Evolutionary conservation across 2,888 invertebrate species (phyloP), one percentile per base, ranked within the genome.

Genomic region (Augochlorella aurata): DNA sequence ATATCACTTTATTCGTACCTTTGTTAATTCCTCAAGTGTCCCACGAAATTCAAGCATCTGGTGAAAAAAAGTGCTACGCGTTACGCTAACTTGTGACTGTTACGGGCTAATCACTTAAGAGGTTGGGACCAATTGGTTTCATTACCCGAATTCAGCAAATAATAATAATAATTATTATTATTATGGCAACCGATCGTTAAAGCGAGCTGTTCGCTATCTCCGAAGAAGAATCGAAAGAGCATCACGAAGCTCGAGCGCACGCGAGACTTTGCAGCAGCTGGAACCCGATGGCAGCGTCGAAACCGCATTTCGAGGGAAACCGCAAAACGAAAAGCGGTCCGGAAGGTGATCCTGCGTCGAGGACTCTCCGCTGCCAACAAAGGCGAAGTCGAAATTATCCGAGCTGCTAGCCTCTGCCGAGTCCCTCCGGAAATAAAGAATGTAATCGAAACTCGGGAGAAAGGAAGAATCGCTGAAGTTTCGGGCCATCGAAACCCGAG

Each of bases 261-360:
- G 24, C 63, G 14, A 52, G 54, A 69, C 44, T 49, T 38, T 16
- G 58, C 45, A 68, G 72, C 80, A 80, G 77, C 77, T 80, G 78
- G 80, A 47, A 80, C 72, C 16, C 77, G 67, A n/a, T 38, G 29
- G 63, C 45, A 38, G 29, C 61, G 45, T 61, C 29, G 24, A 49
- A 72, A 74, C 74, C 66, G 29, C 74, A 50, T 50, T 63, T 50
- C 49, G 67, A 29, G 49, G 49, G 49, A 14, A 72, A 71, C 79
- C 80, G 67, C 79, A 83, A 77, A 66, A 79, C 79, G 81, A 70
- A 54, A 81, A 79, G 49, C 79, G 66, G 67, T 74, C 82, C 67
- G 79, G 50, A 50, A 65, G 72, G 18, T 38, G 65, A 69, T 67
- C 18, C 66, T 52, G 54, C 49, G 2, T 9, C 18, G 29, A 61